phyloP scores from a whole-genome alignment of 2,113 vertebrate species.

The Sphaerodactylus townsendi region DNA sequence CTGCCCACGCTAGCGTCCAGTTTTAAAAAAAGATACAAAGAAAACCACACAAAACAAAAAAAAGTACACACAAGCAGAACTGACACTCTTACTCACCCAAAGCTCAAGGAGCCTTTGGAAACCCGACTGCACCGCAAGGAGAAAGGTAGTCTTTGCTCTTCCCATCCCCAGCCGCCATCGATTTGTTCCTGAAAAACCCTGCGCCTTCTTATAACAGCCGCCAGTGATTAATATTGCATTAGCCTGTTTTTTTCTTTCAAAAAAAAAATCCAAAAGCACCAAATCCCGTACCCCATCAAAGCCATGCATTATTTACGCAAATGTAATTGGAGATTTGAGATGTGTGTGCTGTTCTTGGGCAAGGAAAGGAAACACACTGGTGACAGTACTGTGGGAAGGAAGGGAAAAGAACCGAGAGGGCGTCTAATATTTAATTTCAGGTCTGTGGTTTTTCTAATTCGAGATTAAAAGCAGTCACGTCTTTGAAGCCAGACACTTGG shows the following conservation, averaged over 20 bases:
- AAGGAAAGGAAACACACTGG: slow-evolving; percentile 60
- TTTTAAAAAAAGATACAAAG: background rate
- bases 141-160: slow-evolving; percentile 43
- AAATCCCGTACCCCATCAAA: slow-evolving; percentile 62
- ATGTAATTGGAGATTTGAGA: slow-evolving; percentile 73
- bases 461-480: slow-evolving; percentile 91
- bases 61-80: background rate
- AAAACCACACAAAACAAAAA: too few relatives aligned
- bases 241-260: slow-evolving; percentile 60
- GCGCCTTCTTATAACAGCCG: slow-evolving; percentile 86
- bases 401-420: slow-evolving; percentile 64
- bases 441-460: slow-evolving; percentile 88
- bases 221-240: slow-evolving; percentile 90
- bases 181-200: slow-evolving; percentile 81
- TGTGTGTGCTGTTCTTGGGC: slow-evolving; percentile 46
- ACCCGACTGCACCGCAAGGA: slow-evolving; percentile 40
- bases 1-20: background rate
- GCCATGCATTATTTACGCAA: slow-evolving; percentile 75
- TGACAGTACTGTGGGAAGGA: slow-evolving; percentile 67
- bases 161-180: slow-evolving; percentile 69
- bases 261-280: slow-evolving; percentile 50
- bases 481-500: slow-evolving; percentile 97
- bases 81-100: slow-evolving; percentile 59
- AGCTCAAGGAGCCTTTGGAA: slow-evolving; percentile 35
- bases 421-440: slow-evolving; percentile 82